Evolutionary conservation across 2,888 invertebrate species (phyloP).

Genomic region (Leuctra nigra): DNA sequence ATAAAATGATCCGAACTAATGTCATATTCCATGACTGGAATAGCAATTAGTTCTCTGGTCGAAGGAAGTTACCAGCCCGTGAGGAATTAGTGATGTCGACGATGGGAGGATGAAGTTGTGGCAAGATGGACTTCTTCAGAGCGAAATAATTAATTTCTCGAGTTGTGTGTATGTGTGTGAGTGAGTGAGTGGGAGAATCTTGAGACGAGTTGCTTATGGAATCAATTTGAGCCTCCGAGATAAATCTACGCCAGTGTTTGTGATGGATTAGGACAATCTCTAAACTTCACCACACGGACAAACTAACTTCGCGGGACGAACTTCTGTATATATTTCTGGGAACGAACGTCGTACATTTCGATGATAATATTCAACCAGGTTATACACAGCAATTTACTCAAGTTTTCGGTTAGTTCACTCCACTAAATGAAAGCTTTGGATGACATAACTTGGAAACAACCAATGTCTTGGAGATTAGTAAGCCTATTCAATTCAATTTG

Average conservation of each 20-base stretch:
- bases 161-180: too few relatives aligned
- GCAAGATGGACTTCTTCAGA: slow-evolving; percentile 13
- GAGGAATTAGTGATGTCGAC: neutral
- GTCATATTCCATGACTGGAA: slow-evolving; percentile 12
- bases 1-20: slow-evolving; percentile 12
- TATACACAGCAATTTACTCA: slow-evolving; percentile 14
- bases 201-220: slow-evolving; percentile 24
- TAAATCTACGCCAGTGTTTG: slow-evolving; percentile 18
- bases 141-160: slow-evolving; percentile 16
- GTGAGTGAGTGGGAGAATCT: neutral
- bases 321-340: neutral
- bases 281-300: slow-evolving; percentile 6
- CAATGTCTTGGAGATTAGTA: slow-evolving; percentile 5
- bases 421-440: slow-evolving; percentile 12
- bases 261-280: slow-evolving; percentile 27
- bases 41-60: slow-evolving; percentile 1
- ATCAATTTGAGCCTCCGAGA: slow-evolving; percentile 26
- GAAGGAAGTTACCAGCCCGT: too few relatives aligned
- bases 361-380: slow-evolving; percentile 16
- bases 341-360: neutral
- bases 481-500: slow-evolving; percentile 6
- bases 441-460: slow-evolving; percentile 11
- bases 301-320: slow-evolving; percentile 9
- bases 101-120: neutral
- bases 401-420: slow-evolving; percentile 10